These are phyloP conservation scores for Lepidocyrtinus sp. DNA, from an alignment of 2,888 invertebrate genomes.

Conservation along the genomic window DNA sequence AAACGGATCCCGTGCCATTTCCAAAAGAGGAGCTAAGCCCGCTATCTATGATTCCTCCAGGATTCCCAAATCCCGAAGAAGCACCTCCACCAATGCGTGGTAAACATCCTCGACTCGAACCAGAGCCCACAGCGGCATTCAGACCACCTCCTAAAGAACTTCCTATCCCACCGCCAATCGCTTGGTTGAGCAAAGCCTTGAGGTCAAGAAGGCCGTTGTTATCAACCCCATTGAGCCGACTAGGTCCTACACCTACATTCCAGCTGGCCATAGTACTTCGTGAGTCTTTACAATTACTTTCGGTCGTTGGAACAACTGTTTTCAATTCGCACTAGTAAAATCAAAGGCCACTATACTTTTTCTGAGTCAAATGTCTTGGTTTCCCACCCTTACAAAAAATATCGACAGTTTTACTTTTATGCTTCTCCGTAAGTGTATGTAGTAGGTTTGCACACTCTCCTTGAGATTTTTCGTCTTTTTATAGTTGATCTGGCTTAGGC, in stretches of 20 bases:
- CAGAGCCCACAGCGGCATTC: conserved; percentile 41
- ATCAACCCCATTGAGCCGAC: conserved; percentile 60
- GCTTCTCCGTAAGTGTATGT: too few species aligned
- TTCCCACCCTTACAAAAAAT: too few species aligned
- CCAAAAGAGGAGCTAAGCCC: conserved; percentile 43
- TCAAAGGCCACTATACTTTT: too few species aligned
- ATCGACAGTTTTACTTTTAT: too few species aligned
- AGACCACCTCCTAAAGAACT: conserved; percentile 27
- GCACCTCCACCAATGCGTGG: conserved; percentile 29
- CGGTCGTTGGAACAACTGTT: too few species aligned
- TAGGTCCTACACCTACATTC: conserved; percentile 63
- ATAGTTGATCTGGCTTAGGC: too few species aligned
- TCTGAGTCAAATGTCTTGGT: too few species aligned
- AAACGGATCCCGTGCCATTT: conserved; percentile 72
- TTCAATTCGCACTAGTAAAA: too few species aligned
- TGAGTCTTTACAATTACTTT: background rate
- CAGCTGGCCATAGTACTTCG: conserved; percentile 58
- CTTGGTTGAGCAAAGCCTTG: conserved; percentile 68
- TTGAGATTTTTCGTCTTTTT: too few species aligned
- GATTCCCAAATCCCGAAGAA: conserved; percentile 40
- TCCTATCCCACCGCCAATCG: conserved; percentile 35
- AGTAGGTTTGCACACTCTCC: too few species aligned
- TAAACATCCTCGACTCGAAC: conserved; percentile 20
- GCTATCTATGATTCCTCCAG: conserved; percentile 25
- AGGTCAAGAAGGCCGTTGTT: conserved; percentile 63